phyloP scores from a whole-genome alignment of 2,888 invertebrate genomes.

The Sabellastarte sp. region DNA sequence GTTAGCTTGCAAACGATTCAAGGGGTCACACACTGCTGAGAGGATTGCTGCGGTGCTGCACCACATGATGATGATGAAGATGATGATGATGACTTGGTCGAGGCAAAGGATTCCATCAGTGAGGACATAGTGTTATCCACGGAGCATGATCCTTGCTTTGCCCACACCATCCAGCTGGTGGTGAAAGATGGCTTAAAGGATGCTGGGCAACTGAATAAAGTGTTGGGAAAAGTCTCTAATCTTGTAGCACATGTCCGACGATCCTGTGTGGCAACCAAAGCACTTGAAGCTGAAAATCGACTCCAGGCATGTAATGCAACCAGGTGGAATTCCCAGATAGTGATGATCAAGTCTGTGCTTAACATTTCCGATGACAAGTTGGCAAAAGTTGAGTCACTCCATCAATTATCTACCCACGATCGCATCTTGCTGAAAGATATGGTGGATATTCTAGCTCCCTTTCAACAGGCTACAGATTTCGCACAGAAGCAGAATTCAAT shows the following conservation, averaged over 20 bases:
- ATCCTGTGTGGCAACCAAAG: slow-evolving; percentile 17
- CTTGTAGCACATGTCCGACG: slow-evolving; percentile 17
- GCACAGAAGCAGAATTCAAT: too few species aligned
- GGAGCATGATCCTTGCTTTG: slow-evolving; percentile 2
- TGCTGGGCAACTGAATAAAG: slow-evolving; percentile 2
- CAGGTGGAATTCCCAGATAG: slow-evolving; percentile 23
- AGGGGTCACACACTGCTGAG: slow-evolving; percentile 8
- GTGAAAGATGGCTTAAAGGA: too few species aligned
- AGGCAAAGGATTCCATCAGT: neutral
- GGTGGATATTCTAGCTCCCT: too few species aligned
- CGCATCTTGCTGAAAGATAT: too few species aligned
- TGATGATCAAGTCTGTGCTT: slow-evolving; percentile 16
- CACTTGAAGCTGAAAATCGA: slow-evolving; percentile 17
- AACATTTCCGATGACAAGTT: too few species aligned
- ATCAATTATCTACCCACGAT: too few species aligned
- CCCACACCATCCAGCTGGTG: slow-evolving; percentile 7
- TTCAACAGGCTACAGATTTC: too few species aligned
- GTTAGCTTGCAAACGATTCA: slow-evolving; percentile 10
- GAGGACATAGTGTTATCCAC: too few species aligned
- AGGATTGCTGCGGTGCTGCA: neutral
- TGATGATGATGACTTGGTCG: neutral
- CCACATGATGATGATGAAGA: slow-evolving; percentile 4
- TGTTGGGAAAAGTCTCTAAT: slow-evolving; percentile 17
- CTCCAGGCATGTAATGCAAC: slow-evolving; percentile 18
- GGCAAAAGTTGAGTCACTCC: too few species aligned